A percentile compares a stretch with the other conserved stretches of the same genome.
Conservation (phyloP, 1,140 invertebrate genomes). For the Pseudachorutes palmiensis region DNA sequence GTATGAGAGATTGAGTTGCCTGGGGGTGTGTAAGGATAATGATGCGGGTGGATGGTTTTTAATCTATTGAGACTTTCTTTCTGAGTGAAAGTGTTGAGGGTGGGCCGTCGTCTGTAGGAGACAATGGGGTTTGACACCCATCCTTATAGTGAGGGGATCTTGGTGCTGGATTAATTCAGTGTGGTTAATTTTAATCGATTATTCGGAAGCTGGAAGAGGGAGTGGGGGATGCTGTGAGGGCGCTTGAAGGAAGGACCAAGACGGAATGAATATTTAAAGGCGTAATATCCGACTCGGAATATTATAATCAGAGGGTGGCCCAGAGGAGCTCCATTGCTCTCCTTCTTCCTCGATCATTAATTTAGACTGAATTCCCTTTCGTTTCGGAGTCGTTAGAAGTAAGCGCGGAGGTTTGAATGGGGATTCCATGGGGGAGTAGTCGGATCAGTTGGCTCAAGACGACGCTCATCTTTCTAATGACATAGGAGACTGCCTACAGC, state of each 20-base stretch:
- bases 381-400: background rate
- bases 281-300: constrained; percentile 24
- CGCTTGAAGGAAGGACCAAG: constrained; percentile 19
- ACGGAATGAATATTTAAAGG: constrained; percentile 35
- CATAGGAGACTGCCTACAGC: no score
- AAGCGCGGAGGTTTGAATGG: background rate
- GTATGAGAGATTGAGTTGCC: background rate
- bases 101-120: background rate
- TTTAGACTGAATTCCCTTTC: constrained; percentile 28
- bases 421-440: constrained; percentile 15
- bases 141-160: background rate
- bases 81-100: background rate
- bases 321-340: background rate
- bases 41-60: background rate
- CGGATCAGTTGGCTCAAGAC: constrained; percentile 25
- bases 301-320: constrained; percentile 29
- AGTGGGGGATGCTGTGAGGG: background rate
- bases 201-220: constrained; percentile 21
- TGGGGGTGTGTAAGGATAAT: background rate
- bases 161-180: constrained; percentile 28
- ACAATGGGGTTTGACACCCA: background rate
- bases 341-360: constrained; percentile 32
- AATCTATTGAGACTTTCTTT: background rate
- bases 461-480: background rate
- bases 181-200: constrained; percentile 37